Evolutionary conservation across 2,113 vertebrate species (phyloP).

Genomic region (Nibea albiflora): DNA sequence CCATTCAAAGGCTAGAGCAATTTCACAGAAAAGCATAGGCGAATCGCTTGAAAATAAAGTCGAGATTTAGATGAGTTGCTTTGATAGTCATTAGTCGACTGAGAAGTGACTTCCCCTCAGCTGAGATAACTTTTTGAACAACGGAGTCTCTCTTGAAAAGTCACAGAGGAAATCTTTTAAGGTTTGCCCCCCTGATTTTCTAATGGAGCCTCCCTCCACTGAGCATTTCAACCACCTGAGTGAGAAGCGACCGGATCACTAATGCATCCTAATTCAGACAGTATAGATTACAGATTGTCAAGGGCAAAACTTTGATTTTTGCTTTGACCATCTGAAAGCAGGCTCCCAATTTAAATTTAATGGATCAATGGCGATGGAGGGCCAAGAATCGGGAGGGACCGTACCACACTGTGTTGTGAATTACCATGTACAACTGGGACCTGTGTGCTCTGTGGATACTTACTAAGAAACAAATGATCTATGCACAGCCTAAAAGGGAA

Average conservation of each 20-base stretch:
- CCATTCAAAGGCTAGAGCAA: conserved; percentile 47
- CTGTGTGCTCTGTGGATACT: conserved; percentile 51
- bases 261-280: conserved; percentile 76
- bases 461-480: conserved; percentile 62
- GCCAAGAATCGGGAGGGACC: conserved; percentile 57
- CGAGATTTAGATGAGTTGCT: conserved; percentile 56
- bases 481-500: conserved; percentile 49
- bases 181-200: conserved; percentile 48
- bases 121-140: conserved; percentile 59
- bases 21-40: conserved; percentile 34
- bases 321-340: conserved; percentile 67
- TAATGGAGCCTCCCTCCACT: conserved; percentile 64
- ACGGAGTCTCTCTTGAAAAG: conserved; percentile 52
- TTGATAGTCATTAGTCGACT: conserved; percentile 59
- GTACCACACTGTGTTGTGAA: conserved; percentile 55
- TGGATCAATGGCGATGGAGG: conserved; percentile 70
- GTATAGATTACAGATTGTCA: conserved; percentile 81
- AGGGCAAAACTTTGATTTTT: conserved; percentile 74
- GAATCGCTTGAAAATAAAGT: conserved; percentile 59
- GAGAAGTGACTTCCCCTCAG: conserved; percentile 45
- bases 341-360: conserved; percentile 77
- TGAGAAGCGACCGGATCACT: conserved; percentile 65
- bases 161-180: conserved; percentile 55
- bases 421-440: conserved; percentile 59
- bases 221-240: conserved; percentile 56